Percentiles rank a stretch among this genome's conserved stretches.
Conservation (phyloP, 2,888 invertebrate species). For the Scrobipalpa costella region DNA sequence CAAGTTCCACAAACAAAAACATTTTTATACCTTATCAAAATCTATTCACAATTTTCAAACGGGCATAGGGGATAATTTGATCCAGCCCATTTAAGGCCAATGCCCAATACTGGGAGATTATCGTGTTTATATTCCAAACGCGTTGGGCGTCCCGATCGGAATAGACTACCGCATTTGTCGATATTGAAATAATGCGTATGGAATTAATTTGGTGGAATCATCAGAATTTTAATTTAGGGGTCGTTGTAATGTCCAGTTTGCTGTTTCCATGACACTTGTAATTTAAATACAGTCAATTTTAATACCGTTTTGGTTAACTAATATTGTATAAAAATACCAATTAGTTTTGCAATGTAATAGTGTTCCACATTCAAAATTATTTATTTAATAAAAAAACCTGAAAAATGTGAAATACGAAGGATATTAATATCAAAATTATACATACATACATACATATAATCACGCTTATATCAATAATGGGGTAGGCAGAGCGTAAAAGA, state of each 20-base stretch:
- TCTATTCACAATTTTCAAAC: constrained; percentile 38
- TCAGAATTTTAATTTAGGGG: constrained; percentile 10
- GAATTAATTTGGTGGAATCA: constrained; percentile 17
- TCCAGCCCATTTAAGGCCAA: constrained; percentile 36
- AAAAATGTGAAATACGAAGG: no score
- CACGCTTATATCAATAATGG: no score
- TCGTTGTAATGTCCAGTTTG: background rate
- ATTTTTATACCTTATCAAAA: constrained; percentile 30
- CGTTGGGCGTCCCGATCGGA: constrained; percentile 28
- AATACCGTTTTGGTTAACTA: no score
- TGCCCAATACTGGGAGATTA: constrained; percentile 35
- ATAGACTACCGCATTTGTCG: constrained; percentile 16
- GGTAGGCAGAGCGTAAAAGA: no score
- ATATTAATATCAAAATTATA: no score
- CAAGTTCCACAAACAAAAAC: no score
- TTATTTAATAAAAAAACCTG: no score
- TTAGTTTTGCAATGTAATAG: no score
- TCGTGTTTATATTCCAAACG: constrained; percentile 38
- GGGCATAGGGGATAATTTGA: constrained; percentile 38
- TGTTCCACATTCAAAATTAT: no score
- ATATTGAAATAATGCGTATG: constrained; percentile 19
- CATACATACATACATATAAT: no score
- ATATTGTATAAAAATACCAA: no score
- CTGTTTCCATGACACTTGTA: background rate
- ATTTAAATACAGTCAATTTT: background rate